Conservation (phyloP, 2,113 vertebrate genomes). For the Nestor notabilis region DNA sequence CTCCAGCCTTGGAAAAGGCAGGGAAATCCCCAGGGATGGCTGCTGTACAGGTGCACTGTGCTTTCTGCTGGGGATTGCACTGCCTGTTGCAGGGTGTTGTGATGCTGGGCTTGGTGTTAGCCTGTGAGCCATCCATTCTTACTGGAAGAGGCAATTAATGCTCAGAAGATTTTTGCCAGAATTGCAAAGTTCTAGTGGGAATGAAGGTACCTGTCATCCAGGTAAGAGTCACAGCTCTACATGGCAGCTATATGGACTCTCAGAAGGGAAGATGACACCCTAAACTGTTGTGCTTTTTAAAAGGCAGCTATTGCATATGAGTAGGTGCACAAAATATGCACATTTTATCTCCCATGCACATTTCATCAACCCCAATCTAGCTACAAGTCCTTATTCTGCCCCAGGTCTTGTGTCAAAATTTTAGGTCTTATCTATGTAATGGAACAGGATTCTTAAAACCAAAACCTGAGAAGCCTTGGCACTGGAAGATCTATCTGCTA, state of each 20-base stretch:
- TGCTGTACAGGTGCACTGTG: neutral
- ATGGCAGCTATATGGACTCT: neutral
- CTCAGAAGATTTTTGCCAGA: neutral
- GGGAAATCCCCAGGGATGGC: neutral
- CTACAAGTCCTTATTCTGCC: neutral
- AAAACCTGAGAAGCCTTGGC: neutral
- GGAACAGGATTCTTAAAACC: neutral
- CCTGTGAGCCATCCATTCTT: slow-evolving; percentile 8
- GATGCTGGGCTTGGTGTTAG: neutral
- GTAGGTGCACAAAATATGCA: neutral
- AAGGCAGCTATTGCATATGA: neutral
- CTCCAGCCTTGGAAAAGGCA: neutral
- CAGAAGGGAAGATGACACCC: neutral
- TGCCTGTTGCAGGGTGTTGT: neutral
- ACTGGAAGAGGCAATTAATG: neutral
- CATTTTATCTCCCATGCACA: neutral
- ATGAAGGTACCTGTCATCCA: neutral
- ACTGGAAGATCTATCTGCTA: neutral
- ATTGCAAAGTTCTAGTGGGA: neutral
- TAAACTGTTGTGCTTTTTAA: neutral
- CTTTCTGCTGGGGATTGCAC: neutral
- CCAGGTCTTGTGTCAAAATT: neutral
- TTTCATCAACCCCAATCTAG: neutral
- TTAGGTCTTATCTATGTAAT: neutral
- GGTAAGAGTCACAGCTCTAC: neutral